phyloP scores from a whole-genome alignment of 2,888 invertebrate genomes.

The Ennomos fuscantarius region DNA sequence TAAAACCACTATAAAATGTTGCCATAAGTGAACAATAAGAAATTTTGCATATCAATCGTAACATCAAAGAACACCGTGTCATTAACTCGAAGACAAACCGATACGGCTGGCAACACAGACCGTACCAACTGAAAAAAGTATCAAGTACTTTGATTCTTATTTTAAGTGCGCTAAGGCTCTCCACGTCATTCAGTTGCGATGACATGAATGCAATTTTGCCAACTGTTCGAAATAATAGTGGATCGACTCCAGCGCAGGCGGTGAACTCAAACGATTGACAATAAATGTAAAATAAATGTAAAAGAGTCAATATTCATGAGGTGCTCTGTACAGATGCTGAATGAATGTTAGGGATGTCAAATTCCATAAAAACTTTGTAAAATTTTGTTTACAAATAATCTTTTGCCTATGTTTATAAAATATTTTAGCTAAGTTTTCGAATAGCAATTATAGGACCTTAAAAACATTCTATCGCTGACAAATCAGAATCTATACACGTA shows the following conservation, averaged over 20 bases:
- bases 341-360: slow-evolving; percentile 47
- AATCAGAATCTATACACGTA: neutral
- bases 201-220: slow-evolving; percentile 27
- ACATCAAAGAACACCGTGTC: slow-evolving; percentile 74
- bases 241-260: slow-evolving; percentile 61
- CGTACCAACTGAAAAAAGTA: slow-evolving; percentile 11
- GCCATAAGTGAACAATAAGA: slow-evolving; percentile 61
- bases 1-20: slow-evolving; percentile 22
- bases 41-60: slow-evolving; percentile 77
- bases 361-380: neutral
- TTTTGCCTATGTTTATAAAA: too few relatives aligned
- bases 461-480: neutral
- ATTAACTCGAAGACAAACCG: slow-evolving; percentile 60
- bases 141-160: slow-evolving; percentile 16
- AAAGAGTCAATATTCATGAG: slow-evolving; percentile 76
- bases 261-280: slow-evolving; percentile 67
- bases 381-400: neutral
- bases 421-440: too few relatives aligned
- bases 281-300: slow-evolving; percentile 69
- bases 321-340: slow-evolving; percentile 56
- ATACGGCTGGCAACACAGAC: slow-evolving; percentile 33
- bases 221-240: slow-evolving; percentile 42
- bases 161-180: slow-evolving; percentile 22
- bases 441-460: too few relatives aligned
- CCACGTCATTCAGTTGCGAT: slow-evolving; percentile 13